phyloP scores from a whole-genome alignment of 1,140 invertebrate genomes.

The Acromyrmex echinatior region DNA sequence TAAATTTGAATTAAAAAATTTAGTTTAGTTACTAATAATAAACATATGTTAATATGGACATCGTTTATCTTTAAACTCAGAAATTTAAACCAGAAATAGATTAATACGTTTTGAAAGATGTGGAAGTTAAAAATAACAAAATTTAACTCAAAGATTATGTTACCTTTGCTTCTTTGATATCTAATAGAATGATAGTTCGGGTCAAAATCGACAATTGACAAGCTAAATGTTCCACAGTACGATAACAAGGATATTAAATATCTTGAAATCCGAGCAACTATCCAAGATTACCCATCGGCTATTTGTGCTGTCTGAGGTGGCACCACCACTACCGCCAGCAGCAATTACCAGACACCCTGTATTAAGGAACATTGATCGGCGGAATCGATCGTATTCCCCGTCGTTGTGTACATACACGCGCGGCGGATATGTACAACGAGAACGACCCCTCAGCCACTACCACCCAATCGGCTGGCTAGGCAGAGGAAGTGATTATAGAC shows the following conservation, averaged over 20 bases:
- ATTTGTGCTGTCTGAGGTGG: conserved; percentile 44
- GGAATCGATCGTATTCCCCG: conserved; percentile 72
- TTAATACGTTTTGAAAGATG: too few species aligned
- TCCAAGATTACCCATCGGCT: conserved; percentile 41
- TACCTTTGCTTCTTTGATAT: too few species aligned
- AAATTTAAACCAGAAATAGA: too few species aligned
- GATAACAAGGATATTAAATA: conserved; percentile 14
- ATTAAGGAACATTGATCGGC: conserved; percentile 73
- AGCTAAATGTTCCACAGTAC: neutral
- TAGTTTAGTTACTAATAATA: too few species aligned
- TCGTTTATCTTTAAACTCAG: too few species aligned
- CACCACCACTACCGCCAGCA: neutral
- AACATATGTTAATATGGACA: too few species aligned
- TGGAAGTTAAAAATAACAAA: too few species aligned
- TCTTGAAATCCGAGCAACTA: conserved; percentile 3
- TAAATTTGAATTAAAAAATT: too few species aligned
- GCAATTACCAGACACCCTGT: conserved; percentile 63
- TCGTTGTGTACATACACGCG: conserved; percentile 66
- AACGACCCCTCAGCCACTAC: conserved; percentile 70
- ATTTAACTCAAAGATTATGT: too few species aligned
- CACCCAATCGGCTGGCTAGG: conserved; percentile 74
- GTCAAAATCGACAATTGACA: too few species aligned
- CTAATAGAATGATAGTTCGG: too few species aligned
- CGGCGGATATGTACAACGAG: conserved; percentile 73
- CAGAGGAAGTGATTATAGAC: conserved; percentile 78